Base-by-base conservation (phyloP, 2,888 invertebrate genomes). In the Cryptosula pallasiana region DNA sequence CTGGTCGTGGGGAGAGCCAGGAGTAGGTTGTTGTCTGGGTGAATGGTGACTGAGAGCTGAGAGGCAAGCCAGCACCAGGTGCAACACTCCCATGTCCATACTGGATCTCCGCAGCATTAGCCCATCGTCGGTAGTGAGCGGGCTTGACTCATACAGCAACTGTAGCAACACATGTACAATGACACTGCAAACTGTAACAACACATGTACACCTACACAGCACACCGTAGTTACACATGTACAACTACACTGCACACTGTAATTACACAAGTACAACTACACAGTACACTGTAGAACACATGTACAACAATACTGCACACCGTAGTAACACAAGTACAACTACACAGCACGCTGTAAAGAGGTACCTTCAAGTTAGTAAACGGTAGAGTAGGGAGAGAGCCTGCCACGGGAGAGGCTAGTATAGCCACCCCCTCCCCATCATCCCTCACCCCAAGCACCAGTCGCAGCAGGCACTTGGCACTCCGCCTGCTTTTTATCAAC, bases 401-500 rank as follows among this genome's bases (percentile, higher is more conserved):
- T 0, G 91, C 91, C 25, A 91, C 86, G 0, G 90, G 87, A 3
- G 90, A 89, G 69, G 89, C 89, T 77, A 92, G 88, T 70, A 92
- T 91, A 77, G 92, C 80, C 74, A 91, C 91, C 83, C 94, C 94
- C 86, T 94, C 93, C 69, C 94, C 94, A 81, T 95, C 94, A 79
- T 94, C 93, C 1, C 92, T 91, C 3, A 94, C 94, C 1, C 95
- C 96, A 27, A 96, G 88, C 45, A 94, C 91, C 71, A 96, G 87
- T 2, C 95, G 87, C 75, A 96, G 87, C 75, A 96, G 88, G 82
- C 93, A 93, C 79, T 93, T 91, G 0, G 95, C 95, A 75, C 91
- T 89, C 76, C 81, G 80, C 76, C 92, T 89, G 78, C 92, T 91
- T 83, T 93, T 93, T 34, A 96, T 87, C 75, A 96, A 85, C 58